Conservation (phyloP, 1,140 invertebrate genomes). For the Cataglyphis hispanica region DNA sequence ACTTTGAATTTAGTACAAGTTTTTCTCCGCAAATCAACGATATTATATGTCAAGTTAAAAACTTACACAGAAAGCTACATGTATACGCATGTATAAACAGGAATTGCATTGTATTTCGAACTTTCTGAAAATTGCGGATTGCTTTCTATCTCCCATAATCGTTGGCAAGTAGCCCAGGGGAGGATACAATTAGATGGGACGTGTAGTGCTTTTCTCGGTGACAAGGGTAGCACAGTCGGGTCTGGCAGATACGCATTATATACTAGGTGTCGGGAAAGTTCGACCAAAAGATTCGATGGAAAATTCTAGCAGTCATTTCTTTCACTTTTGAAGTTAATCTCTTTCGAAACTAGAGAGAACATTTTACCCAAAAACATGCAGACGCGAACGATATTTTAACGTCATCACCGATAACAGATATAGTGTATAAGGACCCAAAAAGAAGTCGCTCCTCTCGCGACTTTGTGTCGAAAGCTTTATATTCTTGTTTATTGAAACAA, state of each 20-base stretch:
- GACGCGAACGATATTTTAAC: background rate
- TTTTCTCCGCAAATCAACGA: background rate
- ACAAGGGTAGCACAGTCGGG: constrained; percentile 53
- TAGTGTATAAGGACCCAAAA: background rate
- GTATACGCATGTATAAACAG: background rate
- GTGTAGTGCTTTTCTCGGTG: constrained; percentile 60
- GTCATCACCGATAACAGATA: background rate
- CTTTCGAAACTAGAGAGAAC: background rate
- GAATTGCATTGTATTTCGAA: constrained; percentile 61
- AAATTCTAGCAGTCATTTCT: background rate
- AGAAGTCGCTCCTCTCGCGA: background rate
- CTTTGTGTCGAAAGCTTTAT: constrained; percentile 35
- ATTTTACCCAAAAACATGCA: background rate
- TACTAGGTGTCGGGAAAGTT: constrained; percentile 49
- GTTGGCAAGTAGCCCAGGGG: constrained; percentile 53
- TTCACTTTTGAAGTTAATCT: background rate
- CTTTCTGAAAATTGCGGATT: constrained; percentile 60
- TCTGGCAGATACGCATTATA: constrained; percentile 33
- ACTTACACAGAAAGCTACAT: constrained; percentile 14
- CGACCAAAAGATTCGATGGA: background rate
- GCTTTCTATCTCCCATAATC: constrained; percentile 62
- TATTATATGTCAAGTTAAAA: constrained; percentile 38
- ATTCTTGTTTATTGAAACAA: constrained; percentile 1
- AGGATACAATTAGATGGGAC: constrained; percentile 63
- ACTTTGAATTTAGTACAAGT: constrained; percentile 14